phyloP scores from a whole-genome alignment of 2,888 invertebrate species.

The Melieria omissa region DNA sequence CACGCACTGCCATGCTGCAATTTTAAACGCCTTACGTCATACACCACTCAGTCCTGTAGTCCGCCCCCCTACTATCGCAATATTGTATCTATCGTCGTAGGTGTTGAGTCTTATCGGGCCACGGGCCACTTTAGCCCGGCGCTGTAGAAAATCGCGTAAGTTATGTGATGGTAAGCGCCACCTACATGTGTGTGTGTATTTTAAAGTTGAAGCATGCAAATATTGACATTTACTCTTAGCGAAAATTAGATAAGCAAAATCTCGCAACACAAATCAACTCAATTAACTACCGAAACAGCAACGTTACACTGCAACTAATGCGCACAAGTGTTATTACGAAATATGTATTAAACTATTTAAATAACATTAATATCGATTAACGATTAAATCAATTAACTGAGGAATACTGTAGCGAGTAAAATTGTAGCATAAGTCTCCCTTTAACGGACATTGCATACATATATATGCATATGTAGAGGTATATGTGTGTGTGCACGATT shows the following conservation, averaged over 20 bases:
- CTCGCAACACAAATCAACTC: constrained; percentile 16
- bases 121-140: too few relatives aligned
- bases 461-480: neutral
- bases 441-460: neutral
- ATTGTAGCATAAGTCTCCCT: neutral
- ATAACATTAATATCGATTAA: too few relatives aligned
- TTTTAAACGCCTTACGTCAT: too few relatives aligned
- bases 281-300: constrained; percentile 17
- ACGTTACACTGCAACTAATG: constrained; percentile 30
- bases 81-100: too few relatives aligned
- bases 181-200: neutral
- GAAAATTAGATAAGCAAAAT: neutral
- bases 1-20: too few relatives aligned
- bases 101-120: too few relatives aligned
- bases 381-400: neutral
- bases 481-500: neutral
- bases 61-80: too few relatives aligned
- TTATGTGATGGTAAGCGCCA: too few relatives aligned
- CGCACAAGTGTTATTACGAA: constrained; percentile 23
- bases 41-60: too few relatives aligned
- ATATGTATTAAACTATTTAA: too few relatives aligned
- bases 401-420: neutral
- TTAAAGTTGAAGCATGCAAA: neutral
- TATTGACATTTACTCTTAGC: too few relatives aligned
- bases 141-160: too few relatives aligned